These are phyloP conservation scores for Sipha flava DNA, from an alignment of 1,140 invertebrate genomes.

Conservation along the genomic window DNA sequence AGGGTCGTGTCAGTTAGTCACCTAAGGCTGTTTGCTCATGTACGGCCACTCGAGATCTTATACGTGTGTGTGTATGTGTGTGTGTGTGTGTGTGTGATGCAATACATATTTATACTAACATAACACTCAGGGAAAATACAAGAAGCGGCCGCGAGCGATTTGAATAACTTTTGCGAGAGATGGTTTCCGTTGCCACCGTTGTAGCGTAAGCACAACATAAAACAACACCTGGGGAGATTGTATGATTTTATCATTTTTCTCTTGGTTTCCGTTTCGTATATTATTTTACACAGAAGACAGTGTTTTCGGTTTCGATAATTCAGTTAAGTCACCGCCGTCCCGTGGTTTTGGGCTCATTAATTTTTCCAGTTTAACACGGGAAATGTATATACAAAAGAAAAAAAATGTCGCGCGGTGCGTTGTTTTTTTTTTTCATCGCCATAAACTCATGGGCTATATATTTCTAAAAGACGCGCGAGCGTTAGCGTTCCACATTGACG, in stretches of 20 bases:
- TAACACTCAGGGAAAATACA: slow-evolving; percentile 10
- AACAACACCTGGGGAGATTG: not conserved
- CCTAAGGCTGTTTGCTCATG: slow-evolving; percentile 25
- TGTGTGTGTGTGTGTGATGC: no score
- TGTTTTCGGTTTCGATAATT: not conserved
- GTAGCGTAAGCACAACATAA: not conserved
- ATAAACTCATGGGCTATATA: not conserved
- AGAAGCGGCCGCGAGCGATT: slow-evolving; percentile 4
- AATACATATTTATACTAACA: slow-evolving; percentile 12
- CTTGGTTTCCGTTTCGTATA: not conserved
- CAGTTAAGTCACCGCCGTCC: not conserved
- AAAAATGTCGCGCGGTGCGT: not conserved
- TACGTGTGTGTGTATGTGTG: not conserved
- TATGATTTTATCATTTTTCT: not conserved
- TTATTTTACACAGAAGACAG: not conserved
- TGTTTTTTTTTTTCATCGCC: not conserved
- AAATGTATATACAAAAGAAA: not conserved
- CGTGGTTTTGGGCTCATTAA: not conserved
- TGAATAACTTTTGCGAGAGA: slow-evolving; percentile 10
- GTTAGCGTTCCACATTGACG: not conserved
- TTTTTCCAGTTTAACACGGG: not conserved
- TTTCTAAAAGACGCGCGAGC: not conserved
- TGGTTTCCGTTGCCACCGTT: not conserved
- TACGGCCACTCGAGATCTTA: not conserved
- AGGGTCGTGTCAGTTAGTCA: slow-evolving; percentile 27